phyloP scores from a whole-genome alignment of 1,140 invertebrate genomes.

The Polyergus mexicanus region DNA sequence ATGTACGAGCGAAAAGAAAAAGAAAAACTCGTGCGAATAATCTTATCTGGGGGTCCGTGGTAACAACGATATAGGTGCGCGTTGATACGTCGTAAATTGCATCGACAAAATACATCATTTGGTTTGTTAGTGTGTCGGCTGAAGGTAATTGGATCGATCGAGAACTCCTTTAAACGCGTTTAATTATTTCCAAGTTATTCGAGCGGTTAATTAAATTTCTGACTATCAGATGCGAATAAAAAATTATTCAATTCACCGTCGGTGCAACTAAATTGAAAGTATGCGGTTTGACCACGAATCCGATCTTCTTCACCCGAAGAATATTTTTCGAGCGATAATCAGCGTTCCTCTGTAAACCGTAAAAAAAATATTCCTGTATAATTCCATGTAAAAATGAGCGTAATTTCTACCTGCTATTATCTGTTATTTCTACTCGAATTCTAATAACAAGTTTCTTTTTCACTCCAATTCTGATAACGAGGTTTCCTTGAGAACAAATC shows the following conservation, averaged over 20 bases:
- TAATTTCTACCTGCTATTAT: background rate
- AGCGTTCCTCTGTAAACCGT: background rate
- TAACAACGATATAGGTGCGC: constrained; percentile 47
- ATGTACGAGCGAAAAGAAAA: background rate
- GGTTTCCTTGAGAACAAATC: background rate
- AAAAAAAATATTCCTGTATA: background rate
- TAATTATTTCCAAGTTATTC: constrained; percentile 30
- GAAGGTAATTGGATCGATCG: constrained; percentile 19
- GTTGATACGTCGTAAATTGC: constrained; percentile 44
- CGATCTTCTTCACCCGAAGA: constrained; percentile 1
- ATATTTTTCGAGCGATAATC: constrained; percentile 41
- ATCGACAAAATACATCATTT: constrained; percentile 33
- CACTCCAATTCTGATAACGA: background rate
- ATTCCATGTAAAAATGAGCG: background rate
- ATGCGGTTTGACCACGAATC: constrained; percentile 16
- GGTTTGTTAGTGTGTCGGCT: constrained; percentile 16
- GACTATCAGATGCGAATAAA: constrained; percentile 23
- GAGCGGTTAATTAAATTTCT: constrained; percentile 45
- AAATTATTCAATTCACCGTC: constrained; percentile 23
- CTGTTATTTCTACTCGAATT: background rate
- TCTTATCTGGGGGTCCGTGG: constrained; percentile 39
- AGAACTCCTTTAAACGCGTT: constrained; percentile 46
- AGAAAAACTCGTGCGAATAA: constrained; percentile 31
- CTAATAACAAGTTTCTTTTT: background rate
- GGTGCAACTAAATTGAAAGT: constrained; percentile 32